Percentiles rank a stretch among this genome's conserved stretches.
Conservation (phyloP, 23 tunicate species). For the Diplosoma virens region DNA sequence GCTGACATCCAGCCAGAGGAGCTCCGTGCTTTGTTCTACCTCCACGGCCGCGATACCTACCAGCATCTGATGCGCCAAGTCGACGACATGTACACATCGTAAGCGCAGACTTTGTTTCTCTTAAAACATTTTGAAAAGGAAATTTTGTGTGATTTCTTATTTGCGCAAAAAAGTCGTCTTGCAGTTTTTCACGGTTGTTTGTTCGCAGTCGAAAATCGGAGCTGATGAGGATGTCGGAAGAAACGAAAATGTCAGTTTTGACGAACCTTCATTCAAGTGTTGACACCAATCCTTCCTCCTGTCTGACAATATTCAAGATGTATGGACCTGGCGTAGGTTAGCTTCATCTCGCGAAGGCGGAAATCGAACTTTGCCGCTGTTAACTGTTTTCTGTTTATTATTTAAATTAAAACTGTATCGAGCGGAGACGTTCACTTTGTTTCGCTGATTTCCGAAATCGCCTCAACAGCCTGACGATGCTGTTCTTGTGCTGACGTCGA, state of each 20-base stretch:
- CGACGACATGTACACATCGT: conserved; percentile 36
- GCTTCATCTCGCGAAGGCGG: too few relatives aligned
- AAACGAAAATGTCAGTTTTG: conserved; percentile 5
- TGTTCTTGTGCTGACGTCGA: background rate
- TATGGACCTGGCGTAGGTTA: conserved; percentile 53
- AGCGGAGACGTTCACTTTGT: too few relatives aligned
- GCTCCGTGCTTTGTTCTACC: conserved; percentile 50
- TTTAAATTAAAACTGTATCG: too few relatives aligned
- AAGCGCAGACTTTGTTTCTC: background rate
- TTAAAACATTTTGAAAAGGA: background rate
- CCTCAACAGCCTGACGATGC: background rate
- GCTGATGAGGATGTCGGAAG: conserved; percentile 45
- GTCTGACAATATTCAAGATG: conserved; percentile 35
- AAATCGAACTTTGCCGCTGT: too few relatives aligned
- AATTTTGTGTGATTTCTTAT: background rate
- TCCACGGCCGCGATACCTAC: conserved; percentile 54
- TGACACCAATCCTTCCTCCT: conserved; percentile 52
- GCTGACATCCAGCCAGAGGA: conserved; percentile 89
- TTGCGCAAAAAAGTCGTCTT: background rate
- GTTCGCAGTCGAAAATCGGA: conserved; percentile 54
- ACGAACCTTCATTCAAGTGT: conserved; percentile 15
- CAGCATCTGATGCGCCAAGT: conserved; percentile 36
- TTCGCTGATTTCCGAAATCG: background rate
- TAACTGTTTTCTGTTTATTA: too few relatives aligned
- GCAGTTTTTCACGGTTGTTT: background rate